Evolutionary conservation across 2,888 invertebrate genomes (phyloP).

Genomic region (Blomia tropicalis): DNA sequence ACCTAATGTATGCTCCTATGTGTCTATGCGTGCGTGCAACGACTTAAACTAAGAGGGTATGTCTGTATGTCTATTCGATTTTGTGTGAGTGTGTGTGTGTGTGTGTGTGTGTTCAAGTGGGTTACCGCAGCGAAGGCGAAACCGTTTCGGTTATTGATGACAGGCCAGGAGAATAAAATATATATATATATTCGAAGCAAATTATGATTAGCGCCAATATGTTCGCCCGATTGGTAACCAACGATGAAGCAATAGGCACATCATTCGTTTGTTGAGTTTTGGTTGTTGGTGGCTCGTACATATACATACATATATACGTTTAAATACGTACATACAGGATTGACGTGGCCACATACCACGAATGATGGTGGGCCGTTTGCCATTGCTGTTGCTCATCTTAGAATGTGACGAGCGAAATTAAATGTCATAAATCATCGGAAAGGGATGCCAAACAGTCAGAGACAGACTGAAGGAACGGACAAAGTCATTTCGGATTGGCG

Average conservation of each 20-base stretch:
- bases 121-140: constrained; percentile 12
- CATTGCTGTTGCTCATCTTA: constrained; percentile 4
- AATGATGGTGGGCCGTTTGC: too few species aligned
- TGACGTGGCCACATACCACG: too few species aligned
- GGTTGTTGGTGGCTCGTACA: too few species aligned
- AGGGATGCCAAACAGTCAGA: constrained; percentile 13
- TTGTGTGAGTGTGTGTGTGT: too few species aligned
- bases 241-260: not conserved
- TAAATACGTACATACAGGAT: too few species aligned
- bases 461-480: not conserved
- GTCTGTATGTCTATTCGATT: too few species aligned
- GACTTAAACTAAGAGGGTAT: too few species aligned
- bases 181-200: not conserved
- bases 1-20: too few species aligned
- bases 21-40: too few species aligned
- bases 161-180: constrained; percentile 8
- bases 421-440: constrained; percentile 11
- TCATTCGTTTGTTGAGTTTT: not conserved
- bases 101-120: constrained; percentile 7
- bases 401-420: constrained; percentile 9
- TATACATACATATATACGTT: too few species aligned
- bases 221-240: not conserved
- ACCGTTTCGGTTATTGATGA: constrained; percentile 15
- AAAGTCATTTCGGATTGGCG: too few species aligned
- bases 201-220: constrained; percentile 7